A percentile compares a stretch with the other conserved stretches of the same genome.
These are phyloP conservation scores for Leguminivora glycinivorella DNA, from an alignment of 1,140 invertebrate genomes.

Conservation along the genomic window DNA sequence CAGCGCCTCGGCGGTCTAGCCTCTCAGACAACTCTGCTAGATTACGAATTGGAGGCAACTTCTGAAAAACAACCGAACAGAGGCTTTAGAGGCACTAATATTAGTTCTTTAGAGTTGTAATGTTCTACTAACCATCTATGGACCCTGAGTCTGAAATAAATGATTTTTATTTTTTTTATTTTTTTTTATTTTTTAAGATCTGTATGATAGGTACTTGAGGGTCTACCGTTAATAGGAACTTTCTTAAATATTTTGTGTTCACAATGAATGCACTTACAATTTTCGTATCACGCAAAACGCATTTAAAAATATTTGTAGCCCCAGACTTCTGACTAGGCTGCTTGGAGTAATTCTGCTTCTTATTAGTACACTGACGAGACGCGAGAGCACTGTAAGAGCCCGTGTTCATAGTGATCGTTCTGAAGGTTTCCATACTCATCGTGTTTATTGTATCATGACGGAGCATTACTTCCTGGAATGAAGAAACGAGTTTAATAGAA, in stretches of 20 bases:
- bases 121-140: no score
- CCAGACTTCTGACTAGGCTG: constrained; percentile 3
- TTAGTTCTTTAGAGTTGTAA: no score
- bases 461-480: constrained; percentile 43
- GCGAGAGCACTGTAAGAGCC: neutral
- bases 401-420: neutral
- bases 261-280: neutral
- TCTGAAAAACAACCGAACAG: constrained; percentile 5
- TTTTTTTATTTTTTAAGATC: no score
- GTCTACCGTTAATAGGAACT: no score
- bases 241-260: no score
- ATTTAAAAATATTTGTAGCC: neutral
- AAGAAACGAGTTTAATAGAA: neutral
- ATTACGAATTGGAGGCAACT: constrained; percentile 13
- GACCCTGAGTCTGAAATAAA: no score
- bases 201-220: no score
- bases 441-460: constrained; percentile 37
- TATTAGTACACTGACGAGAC: neutral
- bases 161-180: no score
- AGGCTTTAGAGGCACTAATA: no score
- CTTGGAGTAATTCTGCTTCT: neutral
- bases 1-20: neutral
- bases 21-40: constrained; percentile 5
- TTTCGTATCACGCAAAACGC: neutral
- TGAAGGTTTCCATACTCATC: constrained; percentile 38